Base-by-base conservation (phyloP, 2,113 vertebrate species). In the Hydropotes inermis region DNA sequence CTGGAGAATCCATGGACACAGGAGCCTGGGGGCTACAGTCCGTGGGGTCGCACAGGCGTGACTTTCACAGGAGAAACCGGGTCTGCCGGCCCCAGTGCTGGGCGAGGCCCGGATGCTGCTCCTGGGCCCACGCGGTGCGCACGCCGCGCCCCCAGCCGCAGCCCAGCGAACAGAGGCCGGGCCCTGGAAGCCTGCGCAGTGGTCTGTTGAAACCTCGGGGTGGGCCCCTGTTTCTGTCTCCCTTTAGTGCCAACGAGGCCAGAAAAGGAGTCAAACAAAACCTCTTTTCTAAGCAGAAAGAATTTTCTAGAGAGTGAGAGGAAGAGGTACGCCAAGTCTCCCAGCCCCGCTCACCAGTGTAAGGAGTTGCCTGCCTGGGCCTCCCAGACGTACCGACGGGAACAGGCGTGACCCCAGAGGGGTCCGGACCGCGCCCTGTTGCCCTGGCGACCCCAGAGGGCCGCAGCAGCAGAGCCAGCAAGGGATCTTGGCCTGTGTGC, bases 201-300 rank as follows among this genome's bases (percentile, higher is more conserved):
- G 10, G 79, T 33, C 67, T 87, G 61, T 1, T 5, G 96, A 97
- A 98, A 94, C 45, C 58, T 2, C 0, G 83, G 39, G 47, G 92
- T 96, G 89, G 27, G n/a, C 98, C 57, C 27, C 92, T 57, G 87
- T 92, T 84, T 83, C 76, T 79, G 92, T 94, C 78, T 79, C 95
- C 96, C 54, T 78, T 33, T 16, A 36, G 93, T 76, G 85, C 86
- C 89, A 94, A 91, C 0, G 50, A 93, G 93, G 89, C 95, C 76
- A 57, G 25, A 70, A 93, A 94, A 45, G 61, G 79, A 94, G 61
- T 67, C 43, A 39, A 83, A 97, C 89, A 95, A 98, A 98, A 93
- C 97, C 96, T 92, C 87, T 74, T 96, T 97, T 89, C 86, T 94
- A 89, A 98, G 96, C 97, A 87, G 87, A 78, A 92, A 87, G 95